Percentiles rank a stretch among this genome's conserved stretches.
These are phyloP conservation scores for Oryzias celebensis DNA, from an alignment of 2,113 vertebrate genomes.

Conservation along the genomic window DNA sequence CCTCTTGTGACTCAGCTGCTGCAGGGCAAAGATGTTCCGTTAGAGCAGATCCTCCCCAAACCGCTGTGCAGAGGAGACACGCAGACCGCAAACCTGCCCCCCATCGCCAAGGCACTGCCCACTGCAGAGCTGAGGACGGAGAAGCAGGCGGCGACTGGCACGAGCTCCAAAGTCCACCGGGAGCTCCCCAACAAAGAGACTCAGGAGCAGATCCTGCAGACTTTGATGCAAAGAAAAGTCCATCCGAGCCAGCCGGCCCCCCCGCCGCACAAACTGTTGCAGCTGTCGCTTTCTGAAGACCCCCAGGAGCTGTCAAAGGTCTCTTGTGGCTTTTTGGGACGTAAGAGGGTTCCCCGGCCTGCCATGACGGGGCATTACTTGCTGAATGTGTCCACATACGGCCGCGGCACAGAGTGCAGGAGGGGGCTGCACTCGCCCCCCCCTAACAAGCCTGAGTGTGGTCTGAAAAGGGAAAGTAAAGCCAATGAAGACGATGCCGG, in stretches of 20 bases:
- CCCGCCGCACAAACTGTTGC: conserved; percentile 68
- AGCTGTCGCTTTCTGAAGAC: conserved; percentile 68
- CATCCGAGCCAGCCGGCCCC: conserved; percentile 78
- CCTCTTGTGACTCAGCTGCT: conserved; percentile 93
- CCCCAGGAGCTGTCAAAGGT: conserved; percentile 78
- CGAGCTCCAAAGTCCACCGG: conserved; percentile 58
- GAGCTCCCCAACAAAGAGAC: conserved; percentile 83
- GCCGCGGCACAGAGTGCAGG: conserved; percentile 87
- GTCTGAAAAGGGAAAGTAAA: conserved; percentile 66
- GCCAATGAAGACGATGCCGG: conserved; percentile 61
- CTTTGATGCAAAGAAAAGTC: conserved; percentile 81
- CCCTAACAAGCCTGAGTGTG: conserved; percentile 63
- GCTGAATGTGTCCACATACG: conserved; percentile 95
- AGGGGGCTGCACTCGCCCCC: conserved; percentile 72
- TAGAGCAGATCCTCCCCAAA: conserved; percentile 93
- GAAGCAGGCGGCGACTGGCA: conserved; percentile 62
- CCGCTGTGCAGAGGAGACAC: conserved; percentile 81
- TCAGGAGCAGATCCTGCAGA: conserved; percentile 88
- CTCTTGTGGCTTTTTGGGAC: conserved; percentile 83
- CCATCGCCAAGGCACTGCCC: conserved; percentile 22
- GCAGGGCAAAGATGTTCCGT: conserved; percentile 90
- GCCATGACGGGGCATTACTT: conserved; percentile 97
- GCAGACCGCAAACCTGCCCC: conserved; percentile 49
- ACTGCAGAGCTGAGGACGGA: conserved; percentile 66
- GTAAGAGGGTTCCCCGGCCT: conserved; percentile 84